Base-by-base conservation (phyloP, 2,797 vertebrate genomes). In the Iguana delicatissima region DNA sequence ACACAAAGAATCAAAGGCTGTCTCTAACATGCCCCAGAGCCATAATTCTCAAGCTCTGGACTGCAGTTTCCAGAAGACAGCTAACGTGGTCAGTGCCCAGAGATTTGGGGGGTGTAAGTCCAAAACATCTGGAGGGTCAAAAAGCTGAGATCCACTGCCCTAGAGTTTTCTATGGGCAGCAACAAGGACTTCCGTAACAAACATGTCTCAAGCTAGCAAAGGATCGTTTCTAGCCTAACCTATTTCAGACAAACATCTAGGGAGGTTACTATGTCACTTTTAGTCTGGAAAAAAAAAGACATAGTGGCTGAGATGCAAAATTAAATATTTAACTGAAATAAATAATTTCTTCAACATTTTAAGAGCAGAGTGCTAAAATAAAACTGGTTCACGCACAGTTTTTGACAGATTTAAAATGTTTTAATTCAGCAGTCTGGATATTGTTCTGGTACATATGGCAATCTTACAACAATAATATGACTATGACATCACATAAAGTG, bases 241-340 rank as follows among this genome's bases (percentile, higher is more conserved):
- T 42, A 8, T 5, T 16, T 35, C 14, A 38, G 22, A 55, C 13
- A 86, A 14, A 35, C 12, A 76, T 16, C 2, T 59, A 35, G 42
- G 50, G 14, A 35, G 4, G 32, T 55, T 73, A 86, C 1, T 22
- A 76, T n/a, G n/a, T 22, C 52, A 22, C 52, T 86, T 6, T 74
- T 84, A 80, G n/a, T 26, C 46, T 80, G 59, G 83, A 94, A 16
- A 89, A 89, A 89, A 42, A 62, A 38, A 14, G n/a, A 42, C 38
- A 62, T n/a, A 77, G 12, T 86, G 6, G 57, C 35, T 55, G 9
- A 80, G 29, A 73, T 46, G 59, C 29, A 69, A 69, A 69, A 5
- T 59, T 29, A 81, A 2, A 7, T 50, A 64, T 67, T 80, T 20
- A 24, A 73, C 50, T 26, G 67, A 90, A 80, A 67, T 26, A 72